phyloP scores from a whole-genome alignment of 2,113 vertebrate species.

The Sialia sialis region DNA sequence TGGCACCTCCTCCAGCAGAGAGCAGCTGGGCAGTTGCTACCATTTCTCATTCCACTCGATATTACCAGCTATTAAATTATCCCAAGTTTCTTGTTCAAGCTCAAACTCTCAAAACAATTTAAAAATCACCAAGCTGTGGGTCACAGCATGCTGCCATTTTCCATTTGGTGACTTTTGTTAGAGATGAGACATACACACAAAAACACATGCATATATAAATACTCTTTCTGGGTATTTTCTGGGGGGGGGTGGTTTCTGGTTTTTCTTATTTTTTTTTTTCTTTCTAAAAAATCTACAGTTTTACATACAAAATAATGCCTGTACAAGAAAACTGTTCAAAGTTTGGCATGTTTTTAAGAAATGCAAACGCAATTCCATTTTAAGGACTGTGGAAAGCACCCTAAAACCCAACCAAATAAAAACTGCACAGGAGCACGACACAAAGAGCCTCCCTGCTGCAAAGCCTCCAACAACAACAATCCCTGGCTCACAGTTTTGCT shows the following conservation, averaged over 20 bases:
- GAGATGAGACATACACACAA: background rate
- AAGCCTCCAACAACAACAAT: background rate
- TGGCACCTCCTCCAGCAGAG: conserved; percentile 39
- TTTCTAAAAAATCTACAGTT: background rate
- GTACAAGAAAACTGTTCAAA: background rate
- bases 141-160: background rate
- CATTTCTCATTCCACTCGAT: conserved; percentile 30
- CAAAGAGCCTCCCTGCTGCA: background rate
- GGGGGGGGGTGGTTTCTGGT: accelerated
- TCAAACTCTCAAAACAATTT: background rate
- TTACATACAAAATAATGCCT: background rate
- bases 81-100: conserved; percentile 21
- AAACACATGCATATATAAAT: background rate
- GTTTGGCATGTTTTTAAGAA: background rate
- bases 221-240: background rate
- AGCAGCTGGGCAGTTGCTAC: conserved; percentile 63
- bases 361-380: background rate
- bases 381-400: background rate
- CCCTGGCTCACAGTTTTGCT: background rate
- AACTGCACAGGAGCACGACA: background rate
- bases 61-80: conserved; percentile 30
- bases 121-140: background rate
- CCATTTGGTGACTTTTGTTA: background rate
- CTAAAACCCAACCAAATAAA: background rate
- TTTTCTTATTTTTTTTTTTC: too few relatives aligned